These are phyloP conservation scores for Trichomalopsis sarcophagae DNA, from an alignment of 1,140 invertebrate genomes.

Conservation along the genomic window DNA sequence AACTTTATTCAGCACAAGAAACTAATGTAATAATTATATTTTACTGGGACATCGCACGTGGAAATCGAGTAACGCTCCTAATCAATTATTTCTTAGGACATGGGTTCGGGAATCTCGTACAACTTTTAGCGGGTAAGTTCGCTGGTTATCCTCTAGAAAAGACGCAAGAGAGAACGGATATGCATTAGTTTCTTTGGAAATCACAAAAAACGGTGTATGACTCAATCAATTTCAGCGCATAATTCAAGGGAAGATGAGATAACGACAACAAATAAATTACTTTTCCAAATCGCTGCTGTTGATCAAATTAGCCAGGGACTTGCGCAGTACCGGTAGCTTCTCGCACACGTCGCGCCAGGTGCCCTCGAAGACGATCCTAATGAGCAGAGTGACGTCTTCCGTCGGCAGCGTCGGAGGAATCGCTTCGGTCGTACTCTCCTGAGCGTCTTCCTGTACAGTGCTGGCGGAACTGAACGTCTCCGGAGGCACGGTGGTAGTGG, in stretches of 20 bases:
- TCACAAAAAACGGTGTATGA: background rate
- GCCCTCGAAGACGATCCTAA: conserved; percentile 66
- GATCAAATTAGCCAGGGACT: conserved; percentile 61
- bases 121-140: background rate
- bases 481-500: conserved; percentile 3
- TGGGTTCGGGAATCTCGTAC: background rate
- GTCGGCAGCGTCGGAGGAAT: conserved; percentile 42
- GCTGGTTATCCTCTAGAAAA: background rate
- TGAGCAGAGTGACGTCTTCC: conserved; percentile 61
- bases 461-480: background rate
- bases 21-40: conserved; percentile 25
- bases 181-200: background rate
- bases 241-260: background rate
- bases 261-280: conserved; percentile 56
- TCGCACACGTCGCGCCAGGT: conserved; percentile 62
- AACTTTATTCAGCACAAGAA: conserved; percentile 45
- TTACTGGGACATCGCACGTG: background rate
- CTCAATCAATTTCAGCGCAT: conserved; percentile 41
- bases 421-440: conserved; percentile 36
- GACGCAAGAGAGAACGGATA: background rate
- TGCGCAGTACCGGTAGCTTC: conserved; percentile 57
- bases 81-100: background rate
- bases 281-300: conserved; percentile 56
- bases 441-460: background rate
- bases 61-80: background rate